A percentile compares a stretch with the other conserved stretches of the same genome.
Conservation (phyloP, 35 echinoderm and acorn worm species). For the Lytechinus variegatus region DNA sequence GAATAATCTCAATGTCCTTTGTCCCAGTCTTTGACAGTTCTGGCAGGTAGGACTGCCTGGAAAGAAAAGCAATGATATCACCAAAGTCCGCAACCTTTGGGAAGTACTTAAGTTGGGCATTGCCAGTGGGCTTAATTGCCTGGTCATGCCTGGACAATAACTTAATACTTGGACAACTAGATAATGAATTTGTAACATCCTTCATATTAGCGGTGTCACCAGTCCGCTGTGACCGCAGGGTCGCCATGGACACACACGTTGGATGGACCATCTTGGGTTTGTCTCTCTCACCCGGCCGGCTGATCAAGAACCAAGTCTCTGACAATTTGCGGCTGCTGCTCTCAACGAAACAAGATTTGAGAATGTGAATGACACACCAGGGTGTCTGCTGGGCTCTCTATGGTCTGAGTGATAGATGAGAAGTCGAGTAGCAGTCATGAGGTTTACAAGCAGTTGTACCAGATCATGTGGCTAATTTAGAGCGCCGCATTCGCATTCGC, state of each 20-base stretch:
- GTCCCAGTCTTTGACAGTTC: slow-evolving; percentile 32
- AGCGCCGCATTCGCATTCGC: not conserved
- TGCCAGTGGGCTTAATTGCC: slow-evolving; percentile 25
- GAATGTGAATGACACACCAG: slow-evolving; percentile 44
- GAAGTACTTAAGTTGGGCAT: slow-evolving; percentile 23
- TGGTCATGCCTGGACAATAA: slow-evolving; percentile 47
- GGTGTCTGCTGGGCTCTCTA: not conserved
- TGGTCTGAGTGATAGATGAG: not conserved
- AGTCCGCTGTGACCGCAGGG: slow-evolving; percentile 50
- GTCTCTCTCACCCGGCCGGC: not conserved
- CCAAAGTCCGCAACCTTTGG: slow-evolving; percentile 47
- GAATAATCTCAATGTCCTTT: not conserved
- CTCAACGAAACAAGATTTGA: not conserved
- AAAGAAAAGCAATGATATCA: slow-evolving; percentile 35
- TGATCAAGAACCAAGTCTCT: not conserved
- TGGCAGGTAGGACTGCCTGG: slow-evolving; percentile 24
- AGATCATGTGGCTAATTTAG: not conserved
- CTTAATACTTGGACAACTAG: slow-evolving; percentile 47
- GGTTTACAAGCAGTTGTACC: slow-evolving; percentile 13
- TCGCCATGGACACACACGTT: slow-evolving; percentile 38
- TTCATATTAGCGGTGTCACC: slow-evolving; percentile 46
- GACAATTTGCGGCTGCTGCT: slow-evolving; percentile 36
- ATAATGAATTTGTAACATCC: slow-evolving; percentile 56
- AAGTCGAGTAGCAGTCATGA: slow-evolving; percentile 13
- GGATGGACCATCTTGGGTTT: slow-evolving; percentile 40